Percentiles rank a stretch among this genome's conserved stretches.
Conservation (phyloP, 2,797 vertebrate genomes). For the Vultur gryphus region DNA sequence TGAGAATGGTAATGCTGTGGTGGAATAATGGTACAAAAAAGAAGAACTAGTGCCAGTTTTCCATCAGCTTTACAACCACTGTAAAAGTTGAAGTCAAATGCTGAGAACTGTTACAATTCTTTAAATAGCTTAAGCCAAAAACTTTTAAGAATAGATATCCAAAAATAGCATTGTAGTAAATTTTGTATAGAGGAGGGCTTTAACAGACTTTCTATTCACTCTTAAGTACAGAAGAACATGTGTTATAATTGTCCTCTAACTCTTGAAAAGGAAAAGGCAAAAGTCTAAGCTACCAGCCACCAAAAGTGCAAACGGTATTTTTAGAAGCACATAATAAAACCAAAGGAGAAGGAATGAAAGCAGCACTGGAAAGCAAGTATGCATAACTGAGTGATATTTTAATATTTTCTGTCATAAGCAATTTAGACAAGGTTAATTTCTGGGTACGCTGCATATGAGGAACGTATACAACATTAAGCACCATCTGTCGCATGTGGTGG, state of each 20-base stretch:
- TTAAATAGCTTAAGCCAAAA: slow-evolving; percentile 58
- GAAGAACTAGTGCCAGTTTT: slow-evolving; percentile 19
- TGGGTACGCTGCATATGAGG: neutral
- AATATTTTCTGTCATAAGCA: neutral
- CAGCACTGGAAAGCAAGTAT: neutral
- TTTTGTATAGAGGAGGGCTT: neutral
- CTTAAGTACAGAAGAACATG: neutral
- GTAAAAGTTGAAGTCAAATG: slow-evolving; percentile 32
- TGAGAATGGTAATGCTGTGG: neutral
- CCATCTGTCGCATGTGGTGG: rapidly evolving
- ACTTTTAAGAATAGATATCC: slow-evolving; percentile 34
- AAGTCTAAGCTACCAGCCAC: neutral
- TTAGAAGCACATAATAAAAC: neutral
- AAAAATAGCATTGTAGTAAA: slow-evolving; percentile 60
- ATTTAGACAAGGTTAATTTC: neutral
- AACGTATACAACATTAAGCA: neutral
- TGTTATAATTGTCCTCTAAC: neutral
- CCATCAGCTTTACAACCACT: slow-evolving; percentile 24
- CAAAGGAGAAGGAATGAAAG: neutral
- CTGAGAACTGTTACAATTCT: slow-evolving; percentile 37
- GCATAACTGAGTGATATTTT: neutral
- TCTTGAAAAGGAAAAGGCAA: slow-evolving; percentile 9
- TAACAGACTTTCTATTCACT: neutral
- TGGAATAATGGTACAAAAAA: neutral
- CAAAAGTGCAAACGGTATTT: neutral